These are phyloP conservation scores for Gadopsis bispinosus DNA, from an alignment of 2,797 vertebrate genomes.

Conservation along the genomic window DNA sequence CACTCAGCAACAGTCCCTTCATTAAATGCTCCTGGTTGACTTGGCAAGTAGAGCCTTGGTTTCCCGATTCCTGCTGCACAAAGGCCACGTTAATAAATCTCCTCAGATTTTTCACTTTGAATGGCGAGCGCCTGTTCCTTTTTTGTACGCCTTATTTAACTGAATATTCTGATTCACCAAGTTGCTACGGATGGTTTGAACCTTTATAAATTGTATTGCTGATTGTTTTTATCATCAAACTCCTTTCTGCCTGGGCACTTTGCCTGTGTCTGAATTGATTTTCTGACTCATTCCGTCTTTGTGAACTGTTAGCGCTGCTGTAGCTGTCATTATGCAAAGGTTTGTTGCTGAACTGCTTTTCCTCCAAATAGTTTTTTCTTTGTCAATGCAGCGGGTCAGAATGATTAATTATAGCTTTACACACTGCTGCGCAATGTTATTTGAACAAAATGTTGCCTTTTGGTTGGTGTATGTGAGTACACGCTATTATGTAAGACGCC, in stretches of 20 bases:
- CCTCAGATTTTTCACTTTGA: slow-evolving; percentile 48
- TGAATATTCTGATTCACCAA: slow-evolving; percentile 12
- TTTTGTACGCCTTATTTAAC: slow-evolving; percentile 9
- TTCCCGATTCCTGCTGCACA: slow-evolving; percentile 59
- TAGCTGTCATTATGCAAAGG: not conserved
- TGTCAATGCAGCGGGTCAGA: not conserved
- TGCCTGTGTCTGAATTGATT: not conserved
- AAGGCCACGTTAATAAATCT: slow-evolving; percentile 58
- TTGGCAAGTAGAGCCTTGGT: slow-evolving; percentile 65
- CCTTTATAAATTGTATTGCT: not conserved
- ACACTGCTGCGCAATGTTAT: slow-evolving; percentile 43
- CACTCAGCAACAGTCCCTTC: slow-evolving; percentile 74
- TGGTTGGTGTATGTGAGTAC: slow-evolving; percentile 32
- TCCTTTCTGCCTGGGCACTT: not conserved
- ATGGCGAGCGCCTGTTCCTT: slow-evolving; percentile 24
- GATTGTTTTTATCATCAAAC: not conserved
- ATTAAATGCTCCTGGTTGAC: slow-evolving; percentile 84
- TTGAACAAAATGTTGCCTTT: slow-evolving; percentile 50
- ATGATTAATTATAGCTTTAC: slow-evolving; percentile 52
- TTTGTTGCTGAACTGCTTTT: slow-evolving; percentile 9
- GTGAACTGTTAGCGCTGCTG: not conserved
- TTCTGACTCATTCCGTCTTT: not conserved
- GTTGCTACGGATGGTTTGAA: slow-evolving; percentile 11
- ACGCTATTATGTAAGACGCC: slow-evolving; percentile 35
- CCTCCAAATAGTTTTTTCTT: slow-evolving; percentile 5